Conservation (phyloP, 37 sponge, comb jelly and placozoan species). For the Oopsacas minuta region DNA sequence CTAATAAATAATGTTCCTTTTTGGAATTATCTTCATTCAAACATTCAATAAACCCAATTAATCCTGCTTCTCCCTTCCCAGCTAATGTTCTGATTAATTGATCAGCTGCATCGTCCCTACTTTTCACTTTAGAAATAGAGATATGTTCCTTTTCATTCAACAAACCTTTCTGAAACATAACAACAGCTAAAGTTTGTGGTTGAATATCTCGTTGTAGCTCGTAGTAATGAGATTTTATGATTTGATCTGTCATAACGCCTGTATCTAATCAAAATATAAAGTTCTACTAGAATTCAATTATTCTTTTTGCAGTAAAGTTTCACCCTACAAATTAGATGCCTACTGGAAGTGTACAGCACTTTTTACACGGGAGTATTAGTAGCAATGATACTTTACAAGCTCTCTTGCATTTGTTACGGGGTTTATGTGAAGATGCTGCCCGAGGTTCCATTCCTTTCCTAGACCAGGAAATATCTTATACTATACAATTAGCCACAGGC, state of each 20-base stretch:
- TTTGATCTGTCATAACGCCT: too few species aligned
- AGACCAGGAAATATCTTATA: neutral
- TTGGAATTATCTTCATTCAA: constrained; percentile 7
- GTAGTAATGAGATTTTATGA: constrained; percentile 8
- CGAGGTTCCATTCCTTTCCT: neutral
- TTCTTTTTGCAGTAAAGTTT: too few species aligned
- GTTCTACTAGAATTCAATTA: too few species aligned
- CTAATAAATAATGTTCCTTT: neutral
- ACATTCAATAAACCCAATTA: neutral
- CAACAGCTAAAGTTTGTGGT: neutral
- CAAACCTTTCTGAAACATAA: neutral
- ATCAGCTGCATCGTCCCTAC: constrained; percentile 15
- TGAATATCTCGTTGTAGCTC: constrained; percentile 12
- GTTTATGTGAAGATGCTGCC: neutral
- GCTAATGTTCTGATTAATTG: neutral
- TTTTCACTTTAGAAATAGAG: neutral
- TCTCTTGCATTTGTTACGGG: neutral
- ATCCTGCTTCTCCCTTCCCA: neutral
- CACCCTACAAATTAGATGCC: neutral
- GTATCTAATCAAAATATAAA: too few species aligned
- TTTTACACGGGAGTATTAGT: neutral
- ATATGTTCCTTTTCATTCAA: neutral
- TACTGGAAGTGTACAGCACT: neutral
- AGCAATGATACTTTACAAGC: neutral
- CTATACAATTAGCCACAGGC: neutral